Evolutionary conservation across 2,888 invertebrate species (phyloP), one percentile per base, ranked within the genome.

Genomic region (Punctoribates punctum): DNA sequence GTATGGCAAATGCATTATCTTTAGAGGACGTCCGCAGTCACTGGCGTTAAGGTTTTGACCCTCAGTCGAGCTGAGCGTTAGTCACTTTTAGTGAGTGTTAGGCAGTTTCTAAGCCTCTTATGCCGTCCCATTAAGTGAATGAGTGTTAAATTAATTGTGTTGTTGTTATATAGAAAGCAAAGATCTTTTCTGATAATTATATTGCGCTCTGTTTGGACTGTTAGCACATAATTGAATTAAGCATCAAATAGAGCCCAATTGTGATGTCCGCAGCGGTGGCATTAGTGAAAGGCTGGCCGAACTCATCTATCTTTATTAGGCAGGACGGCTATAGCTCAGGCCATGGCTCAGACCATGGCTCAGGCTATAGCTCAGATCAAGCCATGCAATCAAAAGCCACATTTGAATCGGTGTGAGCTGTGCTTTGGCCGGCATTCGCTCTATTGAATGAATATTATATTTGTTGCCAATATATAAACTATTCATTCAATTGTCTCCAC

Each of bases 21-120:
- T 20, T 48, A 48, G 48, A 48, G 34, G 34, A 34, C 48, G 23
- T 60, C 11, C 11, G 23, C 25, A 60, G 20, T 60, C 15, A 60
- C 60, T 60, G 25, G 60, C 60, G 60, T 60, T 60, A 60, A 60
- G 60, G 60, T 60, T 60, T 17, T 60, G 60, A 60, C 60, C 60
- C 60, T 11, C 11, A 60, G 60, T 60, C n/a, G 4, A 3, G 23
- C 25, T 15, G 20, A 34, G 34, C 34, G 34, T 34, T 34, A 34
- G 34, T 34, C 34, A 34, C 34, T 34, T 34, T 34, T 34, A 34
- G 34, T 13, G 20, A 20, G 60, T 60, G 23, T 13, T 60, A 2
- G 20, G 23, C 23, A 60, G 11, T 60, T 20, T 23, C 20, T 25
- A 23, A 20, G 60, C 60, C 60, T 60, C 60, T 60, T 60, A 48